Conservation (phyloP, 1,140 invertebrate genomes). For the Tetragnatha versicolor region DNA sequence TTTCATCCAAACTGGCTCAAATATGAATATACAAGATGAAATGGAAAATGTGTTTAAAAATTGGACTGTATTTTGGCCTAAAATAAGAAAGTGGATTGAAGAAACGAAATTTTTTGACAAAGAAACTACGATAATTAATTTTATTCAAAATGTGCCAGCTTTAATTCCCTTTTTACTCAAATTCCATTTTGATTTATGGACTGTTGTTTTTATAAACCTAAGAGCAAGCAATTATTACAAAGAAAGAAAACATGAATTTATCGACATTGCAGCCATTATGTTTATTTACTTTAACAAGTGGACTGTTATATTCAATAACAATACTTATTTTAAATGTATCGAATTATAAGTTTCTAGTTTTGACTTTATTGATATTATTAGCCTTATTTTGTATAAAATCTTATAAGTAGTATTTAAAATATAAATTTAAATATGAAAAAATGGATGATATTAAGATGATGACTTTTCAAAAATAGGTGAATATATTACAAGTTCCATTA, state of each 20-base stretch:
- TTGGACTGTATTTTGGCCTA: background rate
- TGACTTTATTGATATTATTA: slow-evolving; percentile 5
- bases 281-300: background rate
- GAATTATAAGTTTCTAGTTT: slow-evolving; percentile 5
- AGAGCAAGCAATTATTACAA: background rate
- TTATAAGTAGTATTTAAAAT: slow-evolving; percentile 28
- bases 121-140: background rate
- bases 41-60: background rate
- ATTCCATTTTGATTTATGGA: background rate
- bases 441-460: slow-evolving; percentile 28
- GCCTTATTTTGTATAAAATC: slow-evolving; percentile 2
- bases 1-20: too few species aligned
- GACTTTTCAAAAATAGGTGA: slow-evolving; percentile 16
- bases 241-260: background rate
- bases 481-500: background rate
- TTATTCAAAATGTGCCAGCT: background rate
- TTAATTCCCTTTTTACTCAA: background rate
- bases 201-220: background rate
- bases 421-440: slow-evolving; percentile 28
- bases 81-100: background rate
- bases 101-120: background rate
- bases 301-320: slow-evolving; percentile 4
- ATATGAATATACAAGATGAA: too few species aligned
- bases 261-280: slow-evolving; percentile 1
- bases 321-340: slow-evolving; percentile 15